Evolutionary conservation across 92 coral and sea anemone species (phyloP).

Genomic region (Porites evermanni): DNA sequence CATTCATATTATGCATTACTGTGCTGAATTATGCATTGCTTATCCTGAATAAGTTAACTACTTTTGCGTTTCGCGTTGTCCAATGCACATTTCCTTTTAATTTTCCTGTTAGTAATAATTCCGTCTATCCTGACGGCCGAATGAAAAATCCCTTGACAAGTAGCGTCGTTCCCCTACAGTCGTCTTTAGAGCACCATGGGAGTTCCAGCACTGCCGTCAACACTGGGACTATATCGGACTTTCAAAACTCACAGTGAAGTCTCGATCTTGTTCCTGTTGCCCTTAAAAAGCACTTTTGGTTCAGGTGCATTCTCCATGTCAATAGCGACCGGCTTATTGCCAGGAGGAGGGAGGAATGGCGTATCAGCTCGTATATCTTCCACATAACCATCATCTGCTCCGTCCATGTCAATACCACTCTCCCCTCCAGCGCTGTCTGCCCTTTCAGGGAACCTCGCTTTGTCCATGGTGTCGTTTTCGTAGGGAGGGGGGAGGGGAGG

Average conservation of each 20-base stretch:
- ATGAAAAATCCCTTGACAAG: no score
- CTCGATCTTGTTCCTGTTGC: not conserved
- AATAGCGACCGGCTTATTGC: constrained; percentile 37
- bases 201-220: no score
- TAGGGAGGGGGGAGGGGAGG: constrained; percentile 70
- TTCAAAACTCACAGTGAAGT: constrained; percentile 9
- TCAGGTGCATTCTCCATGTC: constrained; percentile 30
- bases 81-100: no score
- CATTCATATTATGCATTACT: no score
- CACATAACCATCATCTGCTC: constrained; percentile 31
- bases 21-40: no score
- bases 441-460: not conserved
- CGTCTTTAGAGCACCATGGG: no score
- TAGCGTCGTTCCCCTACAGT: no score
- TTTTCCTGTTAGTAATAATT: no score
- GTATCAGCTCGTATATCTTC: constrained; percentile 18
- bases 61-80: no score
- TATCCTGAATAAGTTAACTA: no score
- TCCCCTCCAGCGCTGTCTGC: constrained; percentile 40
- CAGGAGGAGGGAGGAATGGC: constrained; percentile 25
- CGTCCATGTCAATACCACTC: constrained; percentile 47
- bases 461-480: constrained; percentile 48
- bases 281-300: constrained; percentile 15
- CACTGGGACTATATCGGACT: not conserved
- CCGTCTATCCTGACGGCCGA: no score